phyloP scores from a whole-genome alignment of 2,113 vertebrate genomes.

The Halichoerus grypus region DNA sequence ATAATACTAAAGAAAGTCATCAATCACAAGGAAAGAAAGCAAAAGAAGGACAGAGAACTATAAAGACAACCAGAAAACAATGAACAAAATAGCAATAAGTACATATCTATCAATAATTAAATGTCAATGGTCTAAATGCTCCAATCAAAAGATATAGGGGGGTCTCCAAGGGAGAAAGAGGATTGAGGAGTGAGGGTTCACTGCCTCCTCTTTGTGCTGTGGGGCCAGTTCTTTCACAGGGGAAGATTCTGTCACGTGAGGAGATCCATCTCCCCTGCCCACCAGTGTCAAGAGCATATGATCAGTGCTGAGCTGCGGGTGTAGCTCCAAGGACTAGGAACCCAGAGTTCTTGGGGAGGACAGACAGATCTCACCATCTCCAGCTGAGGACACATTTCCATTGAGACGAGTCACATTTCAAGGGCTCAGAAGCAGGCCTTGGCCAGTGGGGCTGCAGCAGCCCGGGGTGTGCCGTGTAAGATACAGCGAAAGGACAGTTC shows the following conservation, averaged over 20 bases:
- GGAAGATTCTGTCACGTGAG: neutral
- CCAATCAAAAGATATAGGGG: neutral
- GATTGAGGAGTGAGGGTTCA: neutral
- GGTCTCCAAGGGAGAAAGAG: neutral
- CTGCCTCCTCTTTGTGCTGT: neutral
- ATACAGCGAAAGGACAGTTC: neutral
- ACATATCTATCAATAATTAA: neutral
- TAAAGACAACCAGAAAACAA: neutral
- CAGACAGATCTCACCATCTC: neutral
- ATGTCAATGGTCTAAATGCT: neutral
- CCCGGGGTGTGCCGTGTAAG: neutral
- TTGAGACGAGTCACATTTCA: neutral
- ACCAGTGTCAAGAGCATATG: neutral
- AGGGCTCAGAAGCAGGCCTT: neutral
- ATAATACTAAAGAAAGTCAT: neutral
- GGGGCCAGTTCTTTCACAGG: neutral
- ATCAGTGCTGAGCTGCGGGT: neutral
- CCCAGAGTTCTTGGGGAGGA: neutral
- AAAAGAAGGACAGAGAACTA: neutral
- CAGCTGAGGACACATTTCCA: neutral
- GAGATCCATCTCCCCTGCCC: too few relatives aligned
- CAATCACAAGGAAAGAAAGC: neutral
- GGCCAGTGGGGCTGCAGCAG: neutral
- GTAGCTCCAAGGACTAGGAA: neutral
- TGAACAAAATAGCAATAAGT: neutral